Evolutionary conservation across 2,888 invertebrate genomes (phyloP).

Genomic region (Scaeva pyrastri): DNA sequence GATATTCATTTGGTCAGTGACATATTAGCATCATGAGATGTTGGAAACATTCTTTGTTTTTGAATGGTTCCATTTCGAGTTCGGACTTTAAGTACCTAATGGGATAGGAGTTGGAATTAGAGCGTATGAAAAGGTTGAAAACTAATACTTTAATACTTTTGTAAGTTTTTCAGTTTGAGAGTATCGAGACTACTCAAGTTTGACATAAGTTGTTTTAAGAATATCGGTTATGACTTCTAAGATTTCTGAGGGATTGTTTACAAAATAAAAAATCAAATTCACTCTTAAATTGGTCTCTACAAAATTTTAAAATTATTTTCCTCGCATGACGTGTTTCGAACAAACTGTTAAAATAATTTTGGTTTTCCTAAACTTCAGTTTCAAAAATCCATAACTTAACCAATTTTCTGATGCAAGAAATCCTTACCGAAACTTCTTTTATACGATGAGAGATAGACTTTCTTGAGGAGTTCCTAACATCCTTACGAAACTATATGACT

Average conservation of each 20-base stretch:
- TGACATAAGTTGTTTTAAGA: too few species aligned
- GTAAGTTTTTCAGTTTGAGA: too few species aligned
- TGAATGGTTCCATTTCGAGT: too few species aligned
- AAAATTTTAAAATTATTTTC: not conserved
- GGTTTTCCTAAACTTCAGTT: not conserved
- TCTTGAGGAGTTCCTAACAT: not conserved
- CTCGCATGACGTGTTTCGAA: not conserved
- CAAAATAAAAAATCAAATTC: too few species aligned
- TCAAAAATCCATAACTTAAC: not conserved
- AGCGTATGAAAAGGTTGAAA: too few species aligned
- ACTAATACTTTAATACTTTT: too few species aligned
- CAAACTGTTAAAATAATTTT: conserved; percentile 6
- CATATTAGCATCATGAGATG: not conserved
- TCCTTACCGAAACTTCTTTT: not conserved
- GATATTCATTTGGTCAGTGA: not conserved
- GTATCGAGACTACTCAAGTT: too few species aligned
- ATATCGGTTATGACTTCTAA: too few species aligned
- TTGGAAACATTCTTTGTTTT: not conserved
- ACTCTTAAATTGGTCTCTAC: too few species aligned
- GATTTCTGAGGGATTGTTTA: too few species aligned
- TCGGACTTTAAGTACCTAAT: too few species aligned
- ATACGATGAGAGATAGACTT: not conserved
- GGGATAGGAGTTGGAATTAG: too few species aligned
- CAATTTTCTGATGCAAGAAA: not conserved
- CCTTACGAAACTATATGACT: not conserved